Percentiles rank a stretch among this genome's conserved stretches.
phyloP scores from a whole-genome alignment of 2,113 vertebrate species.

The Anguilla rostrata region DNA sequence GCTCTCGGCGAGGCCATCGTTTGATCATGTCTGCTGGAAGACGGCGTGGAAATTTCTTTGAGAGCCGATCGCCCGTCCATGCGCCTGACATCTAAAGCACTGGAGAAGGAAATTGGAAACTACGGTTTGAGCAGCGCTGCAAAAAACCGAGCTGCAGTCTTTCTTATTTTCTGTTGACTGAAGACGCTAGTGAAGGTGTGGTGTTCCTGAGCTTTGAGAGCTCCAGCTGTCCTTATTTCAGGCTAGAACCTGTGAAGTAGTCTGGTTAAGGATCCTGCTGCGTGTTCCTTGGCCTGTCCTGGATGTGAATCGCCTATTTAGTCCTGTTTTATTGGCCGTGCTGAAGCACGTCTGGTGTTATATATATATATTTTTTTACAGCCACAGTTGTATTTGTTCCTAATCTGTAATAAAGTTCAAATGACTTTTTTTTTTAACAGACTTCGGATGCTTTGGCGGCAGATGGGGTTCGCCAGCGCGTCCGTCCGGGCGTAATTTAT shows the following conservation, averaged over 20 bases:
- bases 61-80: neutral
- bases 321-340: too few relatives aligned
- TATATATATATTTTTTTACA: too few relatives aligned
- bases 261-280: too few relatives aligned
- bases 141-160: neutral
- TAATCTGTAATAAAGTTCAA: neutral
- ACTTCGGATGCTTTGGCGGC: neutral
- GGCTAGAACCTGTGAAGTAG: too few relatives aligned
- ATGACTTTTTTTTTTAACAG: neutral
- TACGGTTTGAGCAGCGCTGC: neutral
- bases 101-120: too few relatives aligned
- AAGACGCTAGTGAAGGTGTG: too few relatives aligned
- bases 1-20: neutral
- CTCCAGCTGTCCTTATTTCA: too few relatives aligned
- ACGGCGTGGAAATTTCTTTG: neutral
- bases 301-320: too few relatives aligned
- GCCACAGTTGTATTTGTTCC: neutral
- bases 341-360: too few relatives aligned
- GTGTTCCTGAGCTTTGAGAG: too few relatives aligned
- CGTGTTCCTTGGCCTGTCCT: too few relatives aligned
- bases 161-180: too few relatives aligned
- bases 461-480: neutral
- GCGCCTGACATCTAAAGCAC: neutral
- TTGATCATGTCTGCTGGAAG: neutral
- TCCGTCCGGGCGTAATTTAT: conserved; percentile 36